phyloP scores from a whole-genome alignment of 1,140 invertebrate species.

The Vanessa atalanta region DNA sequence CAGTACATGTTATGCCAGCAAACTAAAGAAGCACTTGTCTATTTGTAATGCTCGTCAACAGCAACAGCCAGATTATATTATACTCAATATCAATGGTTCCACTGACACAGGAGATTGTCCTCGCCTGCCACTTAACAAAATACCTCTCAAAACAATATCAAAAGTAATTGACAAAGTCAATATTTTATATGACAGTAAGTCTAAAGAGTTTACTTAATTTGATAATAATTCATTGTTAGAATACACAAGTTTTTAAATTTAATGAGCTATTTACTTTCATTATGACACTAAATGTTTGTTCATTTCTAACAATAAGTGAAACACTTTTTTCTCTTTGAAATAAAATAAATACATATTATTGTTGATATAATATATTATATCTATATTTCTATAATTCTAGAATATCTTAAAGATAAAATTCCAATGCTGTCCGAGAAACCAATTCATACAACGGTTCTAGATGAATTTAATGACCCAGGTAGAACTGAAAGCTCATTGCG shows the following conservation, averaged over 20 bases:
- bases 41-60: conserved; percentile 87
- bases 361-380: too few relatives aligned
- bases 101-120: conserved; percentile 48
- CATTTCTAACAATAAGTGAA: too few relatives aligned
- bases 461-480: conserved; percentile 83
- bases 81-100: conserved; percentile 83
- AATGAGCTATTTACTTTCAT: too few relatives aligned
- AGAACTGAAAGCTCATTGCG: conserved; percentile 84
- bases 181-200: conserved; percentile 65
- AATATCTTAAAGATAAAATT: conserved; percentile 56
- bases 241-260: too few relatives aligned
- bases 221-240: neutral
- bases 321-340: too few relatives aligned
- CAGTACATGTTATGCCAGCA: conserved; percentile 87
- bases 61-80: conserved; percentile 82
- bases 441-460: conserved; percentile 75
- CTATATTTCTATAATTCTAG: conserved; percentile 42
- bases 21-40: conserved; percentile 86
- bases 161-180: conserved; percentile 68
- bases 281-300: too few relatives aligned
- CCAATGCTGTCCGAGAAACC: conserved; percentile 60
- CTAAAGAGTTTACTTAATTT: neutral
- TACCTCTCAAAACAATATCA: conserved; percentile 55
- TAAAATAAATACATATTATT: too few relatives aligned
- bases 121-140: conserved; percentile 68